A percentile compares a stretch with the other conserved stretches of the same genome.
phyloP scores from a whole-genome alignment of 92 coral and sea anemone genomes.

The Porites divaricata region DNA sequence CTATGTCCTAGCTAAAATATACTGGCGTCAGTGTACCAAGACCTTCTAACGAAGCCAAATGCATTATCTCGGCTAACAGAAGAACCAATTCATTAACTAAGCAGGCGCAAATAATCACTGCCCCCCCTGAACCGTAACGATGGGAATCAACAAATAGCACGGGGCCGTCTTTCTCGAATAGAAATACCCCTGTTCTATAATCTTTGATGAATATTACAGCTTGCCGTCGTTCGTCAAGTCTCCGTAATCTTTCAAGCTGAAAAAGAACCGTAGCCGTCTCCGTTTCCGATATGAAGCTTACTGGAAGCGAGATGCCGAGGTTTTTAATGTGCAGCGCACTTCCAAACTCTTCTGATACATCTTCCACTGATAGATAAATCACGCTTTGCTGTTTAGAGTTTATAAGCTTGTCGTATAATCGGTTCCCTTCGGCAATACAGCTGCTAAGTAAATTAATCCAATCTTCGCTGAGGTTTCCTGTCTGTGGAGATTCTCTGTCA shows the following conservation, averaged over 20 bases:
- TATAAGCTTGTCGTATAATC: conserved; percentile 42
- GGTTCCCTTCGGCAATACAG: conserved; percentile 59
- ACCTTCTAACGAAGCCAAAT: conserved; percentile 13
- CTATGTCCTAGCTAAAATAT: neutral
- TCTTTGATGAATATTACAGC: conserved; percentile 58
- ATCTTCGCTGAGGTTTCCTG: conserved; percentile 24
- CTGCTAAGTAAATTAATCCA: conserved; percentile 51
- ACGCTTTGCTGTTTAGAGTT: conserved; percentile 36
- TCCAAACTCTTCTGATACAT: conserved; percentile 51
- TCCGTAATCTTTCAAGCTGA: conserved; percentile 41
- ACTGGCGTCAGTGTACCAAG: conserved; percentile 19
- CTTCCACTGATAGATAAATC: conserved; percentile 57
- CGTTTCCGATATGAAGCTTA: conserved; percentile 52
- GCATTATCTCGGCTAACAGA: conserved; percentile 13
- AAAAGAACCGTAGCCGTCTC: conserved; percentile 52
- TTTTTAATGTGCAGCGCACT: conserved; percentile 17
- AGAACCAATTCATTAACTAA: conserved; percentile 21
- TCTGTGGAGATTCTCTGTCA: neutral
- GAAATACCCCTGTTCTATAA: conserved; percentile 63
- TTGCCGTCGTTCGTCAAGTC: conserved; percentile 10
- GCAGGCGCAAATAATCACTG: conserved; percentile 37
- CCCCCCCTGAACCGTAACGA: conserved; percentile 68
- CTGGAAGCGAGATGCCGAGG: conserved; percentile 52
- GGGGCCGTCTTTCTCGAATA: conserved; percentile 42
- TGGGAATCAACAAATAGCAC: conserved; percentile 64